phyloP scores from a whole-genome alignment of 2,888 invertebrate species.

The Drosophila neonasuta region DNA sequence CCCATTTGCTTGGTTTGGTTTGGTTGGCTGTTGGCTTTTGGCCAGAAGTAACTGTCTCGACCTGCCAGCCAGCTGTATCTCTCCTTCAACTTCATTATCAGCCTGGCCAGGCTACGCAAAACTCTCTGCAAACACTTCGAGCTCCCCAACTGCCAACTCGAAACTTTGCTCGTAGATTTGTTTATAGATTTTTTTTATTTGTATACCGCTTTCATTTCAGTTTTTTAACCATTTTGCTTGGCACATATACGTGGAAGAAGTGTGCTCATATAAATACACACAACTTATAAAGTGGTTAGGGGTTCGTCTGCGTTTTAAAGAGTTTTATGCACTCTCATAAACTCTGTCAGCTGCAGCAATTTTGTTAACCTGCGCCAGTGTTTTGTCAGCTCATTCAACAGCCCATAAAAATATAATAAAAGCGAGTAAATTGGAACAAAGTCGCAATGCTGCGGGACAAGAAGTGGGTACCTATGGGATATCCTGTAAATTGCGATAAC shows the following conservation, averaged over 20 bases:
- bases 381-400: slow-evolving; percentile 55
- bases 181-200: slow-evolving; percentile 27
- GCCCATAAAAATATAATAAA: slow-evolving; percentile 56
- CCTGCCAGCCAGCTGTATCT: slow-evolving; percentile 18
- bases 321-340: slow-evolving; percentile 45
- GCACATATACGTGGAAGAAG: background rate
- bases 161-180: slow-evolving; percentile 40
- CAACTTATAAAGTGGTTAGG: slow-evolving; percentile 24
- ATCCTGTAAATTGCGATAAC: slow-evolving; percentile 1
- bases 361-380: slow-evolving; percentile 40
- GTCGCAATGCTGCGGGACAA: background rate
- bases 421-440: slow-evolving; percentile 19
- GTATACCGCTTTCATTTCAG: background rate
- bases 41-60: slow-evolving; percentile 22
- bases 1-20: background rate
- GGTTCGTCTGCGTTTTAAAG: slow-evolving; percentile 37
- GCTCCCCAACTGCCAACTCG: slow-evolving; percentile 16
- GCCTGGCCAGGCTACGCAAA: slow-evolving; percentile 1
- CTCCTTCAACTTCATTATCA: slow-evolving; percentile 41
- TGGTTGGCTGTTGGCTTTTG: background rate
- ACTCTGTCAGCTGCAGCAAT: slow-evolving; percentile 54
- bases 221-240: slow-evolving; percentile 17
- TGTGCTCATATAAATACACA: slow-evolving; percentile 1
- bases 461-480: background rate
- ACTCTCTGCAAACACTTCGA: slow-evolving; percentile 22